phyloP scores from a whole-genome alignment of 1,140 invertebrate species.

The Triops longicaudatus region DNA sequence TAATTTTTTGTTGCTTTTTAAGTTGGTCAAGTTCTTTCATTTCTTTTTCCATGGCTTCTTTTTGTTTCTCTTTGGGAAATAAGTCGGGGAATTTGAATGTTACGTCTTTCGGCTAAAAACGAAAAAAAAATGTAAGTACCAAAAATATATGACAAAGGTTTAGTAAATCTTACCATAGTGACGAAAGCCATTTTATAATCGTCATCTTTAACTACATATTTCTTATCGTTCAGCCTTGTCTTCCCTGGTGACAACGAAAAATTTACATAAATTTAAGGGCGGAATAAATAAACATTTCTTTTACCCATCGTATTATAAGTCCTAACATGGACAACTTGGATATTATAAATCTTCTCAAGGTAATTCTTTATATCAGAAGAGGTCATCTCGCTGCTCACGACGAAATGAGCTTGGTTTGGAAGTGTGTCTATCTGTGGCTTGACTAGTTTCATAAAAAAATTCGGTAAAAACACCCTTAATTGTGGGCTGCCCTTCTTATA shows the following conservation, averaged over 20 bases:
- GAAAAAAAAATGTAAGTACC: constrained; percentile 19
- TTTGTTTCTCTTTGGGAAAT: constrained; percentile 35
- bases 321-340: constrained; percentile 61
- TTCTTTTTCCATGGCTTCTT: constrained; percentile 31
- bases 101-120: constrained; percentile 34
- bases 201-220: constrained; percentile 68
- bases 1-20: constrained; percentile 27
- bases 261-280: neutral
- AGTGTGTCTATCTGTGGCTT: constrained; percentile 50
- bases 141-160: constrained; percentile 22
- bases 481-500: constrained; percentile 86
- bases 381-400: constrained; percentile 76
- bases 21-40: constrained; percentile 28
- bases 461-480: constrained; percentile 75
- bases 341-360: constrained; percentile 86
- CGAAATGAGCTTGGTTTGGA: constrained; percentile 70
- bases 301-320: constrained; percentile 60
- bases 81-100: constrained; percentile 40
- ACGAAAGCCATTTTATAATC: constrained; percentile 75
- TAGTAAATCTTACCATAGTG: constrained; percentile 55
- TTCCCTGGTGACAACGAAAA: constrained; percentile 33
- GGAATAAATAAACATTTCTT: constrained; percentile 37
- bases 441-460: constrained; percentile 90
- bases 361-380: constrained; percentile 81
- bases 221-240: constrained; percentile 39